phyloP scores from a whole-genome alignment of 2,888 invertebrate genomes.

The Anorthoa munda region DNA sequence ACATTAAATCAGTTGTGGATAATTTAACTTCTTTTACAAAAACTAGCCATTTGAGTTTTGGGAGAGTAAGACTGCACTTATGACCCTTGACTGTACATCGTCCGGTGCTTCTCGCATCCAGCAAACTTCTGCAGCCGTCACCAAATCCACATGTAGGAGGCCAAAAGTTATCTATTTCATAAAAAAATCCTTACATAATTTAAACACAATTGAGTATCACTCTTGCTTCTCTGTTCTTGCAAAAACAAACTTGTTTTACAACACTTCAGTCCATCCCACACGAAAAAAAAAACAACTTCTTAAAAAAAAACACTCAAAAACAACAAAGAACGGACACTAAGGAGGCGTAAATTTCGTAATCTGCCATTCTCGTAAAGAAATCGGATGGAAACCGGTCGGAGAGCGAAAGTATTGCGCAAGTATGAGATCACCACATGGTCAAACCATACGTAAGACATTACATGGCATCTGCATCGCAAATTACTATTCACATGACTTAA shows the following conservation, averaged over 20 bases:
- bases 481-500: slow-evolving; percentile 24
- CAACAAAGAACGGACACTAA: slow-evolving; percentile 15
- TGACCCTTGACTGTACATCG: too few species aligned
- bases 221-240: background rate
- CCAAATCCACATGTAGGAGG: too few species aligned
- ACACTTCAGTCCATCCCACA: background rate
- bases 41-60: too few species aligned
- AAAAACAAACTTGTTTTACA: slow-evolving; percentile 11
- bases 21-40: too few species aligned
- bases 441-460: slow-evolving; percentile 36
- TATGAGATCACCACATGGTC: slow-evolving; percentile 58
- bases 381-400: slow-evolving; percentile 59
- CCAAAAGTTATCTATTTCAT: too few species aligned
- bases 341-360: slow-evolving; percentile 67
- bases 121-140: too few species aligned
- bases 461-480: slow-evolving; percentile 45
- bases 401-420: slow-evolving; percentile 65
- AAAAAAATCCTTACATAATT: too few species aligned
- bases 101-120: too few species aligned
- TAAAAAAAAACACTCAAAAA: slow-evolving; percentile 23
- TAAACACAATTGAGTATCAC: background rate
- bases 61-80: too few species aligned
- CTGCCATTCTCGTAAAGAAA: slow-evolving; percentile 59
- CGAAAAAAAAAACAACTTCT: background rate
- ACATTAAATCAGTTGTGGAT: too few species aligned